A percentile compares a stretch with the other conserved stretches of the same genome.
These are phyloP conservation scores for Scaptomyza reducta DNA, from an alignment of 2,888 invertebrate species.

Conservation along the genomic window DNA sequence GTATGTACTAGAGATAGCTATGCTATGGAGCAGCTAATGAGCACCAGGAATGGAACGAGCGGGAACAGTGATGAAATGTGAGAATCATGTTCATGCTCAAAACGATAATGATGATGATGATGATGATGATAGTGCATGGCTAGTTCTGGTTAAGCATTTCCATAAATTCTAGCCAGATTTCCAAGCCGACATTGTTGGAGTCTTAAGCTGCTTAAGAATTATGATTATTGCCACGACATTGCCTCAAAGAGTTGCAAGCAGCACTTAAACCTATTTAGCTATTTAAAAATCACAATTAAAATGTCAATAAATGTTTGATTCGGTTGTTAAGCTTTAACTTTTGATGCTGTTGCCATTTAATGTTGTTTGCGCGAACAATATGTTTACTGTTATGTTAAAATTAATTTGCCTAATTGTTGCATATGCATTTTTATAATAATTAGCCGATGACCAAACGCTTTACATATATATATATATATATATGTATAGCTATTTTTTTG, in stretches of 20 bases:
- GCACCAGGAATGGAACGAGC: conserved; percentile 22
- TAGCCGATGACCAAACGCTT: not conserved
- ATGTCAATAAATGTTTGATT: no score
- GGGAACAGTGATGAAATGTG: conserved; percentile 18
- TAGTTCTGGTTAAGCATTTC: conserved; percentile 2
- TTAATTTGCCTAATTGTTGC: not conserved
- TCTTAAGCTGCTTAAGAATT: not conserved
- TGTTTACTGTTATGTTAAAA: not conserved
- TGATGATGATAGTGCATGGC: conserved; percentile 1
- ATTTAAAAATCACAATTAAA: no score
- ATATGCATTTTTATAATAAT: not conserved
- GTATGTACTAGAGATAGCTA: no score
- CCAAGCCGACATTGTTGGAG: not conserved
- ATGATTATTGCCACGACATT: not conserved
- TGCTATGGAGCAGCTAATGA: conserved; percentile 42
- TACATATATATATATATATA: not conserved
- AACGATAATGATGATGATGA: not conserved
- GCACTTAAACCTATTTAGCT: no score
- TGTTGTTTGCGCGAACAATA: not conserved
- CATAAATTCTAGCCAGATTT: not conserved
- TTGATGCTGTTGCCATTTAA: no score
- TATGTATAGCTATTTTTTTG: not conserved
- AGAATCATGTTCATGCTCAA: conserved; percentile 42
- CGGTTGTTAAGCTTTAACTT: no score
- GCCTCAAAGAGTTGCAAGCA: not conserved